Base-by-base conservation (phyloP, 2,797 vertebrate species). In the Chelidonichthys spinosus region DNA sequence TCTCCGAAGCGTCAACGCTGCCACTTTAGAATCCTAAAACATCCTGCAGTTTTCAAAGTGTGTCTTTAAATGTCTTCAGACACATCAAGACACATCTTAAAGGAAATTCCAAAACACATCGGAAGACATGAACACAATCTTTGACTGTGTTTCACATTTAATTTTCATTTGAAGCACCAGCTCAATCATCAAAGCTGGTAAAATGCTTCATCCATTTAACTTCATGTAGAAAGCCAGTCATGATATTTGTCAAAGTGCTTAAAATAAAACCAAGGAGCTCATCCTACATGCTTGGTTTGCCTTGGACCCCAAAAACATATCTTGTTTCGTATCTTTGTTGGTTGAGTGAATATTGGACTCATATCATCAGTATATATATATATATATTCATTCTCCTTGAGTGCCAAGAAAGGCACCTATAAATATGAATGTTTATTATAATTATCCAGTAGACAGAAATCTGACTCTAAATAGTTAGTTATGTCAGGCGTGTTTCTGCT, bases 1-100 rank as follows among this genome's bases (percentile, higher is more conserved):
- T 74, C 62, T 15, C 55, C 15, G 35, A 25, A n/a, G n/a, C 4
- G 68, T 79, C 79, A 61, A 65, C 80, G 60, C 37, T 11, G 39
- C 40, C 35, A 18, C 72, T 73, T 68, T 35, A 33, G 44, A 49
- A 83, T 81, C 67, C n/a, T 17, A n/a, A 82, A 33, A 65, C 67
- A 69, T 62, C 82, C 76, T 3, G 18, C 25, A 6, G 69, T 50
- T 17, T 14, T 70, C 44, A 67, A 49, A 76, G 8, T n/a, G 35
- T 39, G 52, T 42, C 39, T 52, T 46, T 17, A 25, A 37, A 39
- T 39, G 36, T 66, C 67, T 43, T 58, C 36, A 55, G 37, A 42
- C 55, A 55, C 60, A 32, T 76, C 61, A 18, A 67, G 39, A n/a
- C 4, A 46, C 15, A 62, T 70, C 55, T 43, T 5, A 25, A 74